Evolutionary conservation across 92 coral and sea anemone genomes (phyloP).

Genomic region (Epizoanthus rinbou): DNA sequence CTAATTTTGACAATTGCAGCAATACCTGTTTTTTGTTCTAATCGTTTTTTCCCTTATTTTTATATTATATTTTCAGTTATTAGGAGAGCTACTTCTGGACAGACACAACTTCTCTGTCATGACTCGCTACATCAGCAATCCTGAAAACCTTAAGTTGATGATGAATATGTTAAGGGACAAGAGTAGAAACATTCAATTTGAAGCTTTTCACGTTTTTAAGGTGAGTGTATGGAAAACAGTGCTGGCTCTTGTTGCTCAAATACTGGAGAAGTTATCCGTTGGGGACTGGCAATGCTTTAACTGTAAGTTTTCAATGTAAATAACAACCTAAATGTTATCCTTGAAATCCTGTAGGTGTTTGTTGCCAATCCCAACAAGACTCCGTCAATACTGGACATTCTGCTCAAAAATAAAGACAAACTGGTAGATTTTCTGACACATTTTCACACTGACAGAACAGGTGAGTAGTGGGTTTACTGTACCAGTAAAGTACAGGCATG

Average conservation of each 20-base stretch:
- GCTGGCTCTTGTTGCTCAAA: neutral
- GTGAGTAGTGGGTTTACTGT: constrained; percentile 34
- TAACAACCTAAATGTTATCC: neutral
- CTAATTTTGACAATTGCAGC: neutral
- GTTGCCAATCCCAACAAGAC: constrained; percentile 98
- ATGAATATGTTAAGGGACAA: constrained; percentile 97
- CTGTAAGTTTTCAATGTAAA: no score
- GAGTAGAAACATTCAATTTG: constrained; percentile 99
- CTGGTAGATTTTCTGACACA: constrained; percentile 91
- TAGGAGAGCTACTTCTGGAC: constrained; percentile 95
- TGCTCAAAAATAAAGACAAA: constrained; percentile 94
- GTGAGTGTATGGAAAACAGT: constrained; percentile 49
- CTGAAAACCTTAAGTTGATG: constrained; percentile 97
- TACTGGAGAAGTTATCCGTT: neutral
- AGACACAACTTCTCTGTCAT: constrained; percentile 97
- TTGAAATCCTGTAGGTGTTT: constrained; percentile 71
- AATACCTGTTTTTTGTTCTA: no score
- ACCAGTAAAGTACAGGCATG: neutral
- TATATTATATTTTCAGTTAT: constrained; percentile 60
- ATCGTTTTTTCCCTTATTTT: neutral
- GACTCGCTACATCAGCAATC: constrained; percentile 96
- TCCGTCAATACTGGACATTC: constrained; percentile 83
- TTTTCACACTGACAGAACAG: constrained; percentile 98
- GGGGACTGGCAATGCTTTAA: no score
- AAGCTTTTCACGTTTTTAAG: constrained; percentile 99